Percentiles rank a stretch among this genome's conserved stretches.
These are phyloP conservation scores for Coracopsis vasa DNA, from an alignment of 2,113 vertebrate genomes.

Conservation along the genomic window DNA sequence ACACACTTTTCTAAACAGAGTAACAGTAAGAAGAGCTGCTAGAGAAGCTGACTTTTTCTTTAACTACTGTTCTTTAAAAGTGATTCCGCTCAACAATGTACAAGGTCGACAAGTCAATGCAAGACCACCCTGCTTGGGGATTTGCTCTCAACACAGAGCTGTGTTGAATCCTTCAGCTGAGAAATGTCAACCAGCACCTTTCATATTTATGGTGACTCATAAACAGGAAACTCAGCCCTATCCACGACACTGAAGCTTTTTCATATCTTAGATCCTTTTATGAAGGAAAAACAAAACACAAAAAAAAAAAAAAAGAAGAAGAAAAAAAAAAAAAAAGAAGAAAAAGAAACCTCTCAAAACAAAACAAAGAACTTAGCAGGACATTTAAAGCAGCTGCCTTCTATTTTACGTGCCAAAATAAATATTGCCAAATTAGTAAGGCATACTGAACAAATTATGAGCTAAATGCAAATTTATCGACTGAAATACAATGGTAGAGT, in stretches of 20 bases:
- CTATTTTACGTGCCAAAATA: constrained; percentile 76
- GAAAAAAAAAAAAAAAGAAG: background rate
- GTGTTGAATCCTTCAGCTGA: constrained; percentile 79
- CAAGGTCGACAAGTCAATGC: constrained; percentile 77
- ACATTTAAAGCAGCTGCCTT: constrained; percentile 77
- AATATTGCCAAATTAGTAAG: constrained; percentile 82
- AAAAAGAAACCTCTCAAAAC: constrained; percentile 29
- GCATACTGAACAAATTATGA: constrained; percentile 85
- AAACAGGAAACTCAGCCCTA: constrained; percentile 82
- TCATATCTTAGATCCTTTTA: constrained; percentile 79
- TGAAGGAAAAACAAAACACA: constrained; percentile 15
- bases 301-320: background rate
- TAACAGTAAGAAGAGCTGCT: constrained; percentile 36
- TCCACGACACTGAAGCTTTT: constrained; percentile 75
- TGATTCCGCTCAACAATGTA: constrained; percentile 73
- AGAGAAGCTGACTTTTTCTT: constrained; percentile 46
- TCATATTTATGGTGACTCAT: constrained; percentile 84
- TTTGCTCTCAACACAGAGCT: constrained; percentile 71
- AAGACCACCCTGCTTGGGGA: constrained; percentile 82
- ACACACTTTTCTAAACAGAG: background rate
- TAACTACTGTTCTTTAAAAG: constrained; percentile 82
- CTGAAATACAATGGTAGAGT: constrained; percentile 72
- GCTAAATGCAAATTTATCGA: constrained; percentile 81
- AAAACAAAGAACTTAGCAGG: constrained; percentile 68
- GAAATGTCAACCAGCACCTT: constrained; percentile 87